phyloP scores from a whole-genome alignment of 1,140 invertebrate genomes.

The Drosophila punjabiensis region DNA sequence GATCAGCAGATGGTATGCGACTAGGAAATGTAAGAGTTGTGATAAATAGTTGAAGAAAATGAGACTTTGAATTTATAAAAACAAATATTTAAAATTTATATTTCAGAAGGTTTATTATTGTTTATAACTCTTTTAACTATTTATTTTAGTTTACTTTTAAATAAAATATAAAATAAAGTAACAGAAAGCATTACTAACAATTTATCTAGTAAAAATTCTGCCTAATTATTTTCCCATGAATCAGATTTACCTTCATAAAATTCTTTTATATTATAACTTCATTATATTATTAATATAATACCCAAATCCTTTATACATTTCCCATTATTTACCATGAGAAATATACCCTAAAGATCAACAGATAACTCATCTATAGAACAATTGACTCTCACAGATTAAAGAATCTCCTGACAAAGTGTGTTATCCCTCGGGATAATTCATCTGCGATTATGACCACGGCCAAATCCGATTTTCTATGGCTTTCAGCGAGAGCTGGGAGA shows the following conservation, averaged over 20 bases:
- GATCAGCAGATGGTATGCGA: conserved; percentile 1
- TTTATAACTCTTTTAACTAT: too few species aligned
- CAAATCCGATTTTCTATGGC: conserved; percentile 56
- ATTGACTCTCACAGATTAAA: not conserved
- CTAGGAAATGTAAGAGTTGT: too few species aligned
- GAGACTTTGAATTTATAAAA: not conserved
- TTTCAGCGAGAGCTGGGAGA: conserved; percentile 57
- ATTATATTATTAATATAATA: too few species aligned
- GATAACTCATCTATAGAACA: conserved; percentile 20
- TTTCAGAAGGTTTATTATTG: too few species aligned
- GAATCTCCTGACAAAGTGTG: conserved; percentile 1
- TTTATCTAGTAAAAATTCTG: too few species aligned
- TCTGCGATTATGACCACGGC: conserved; percentile 22
- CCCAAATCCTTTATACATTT: not conserved
- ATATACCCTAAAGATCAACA: not conserved
- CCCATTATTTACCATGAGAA: not conserved
- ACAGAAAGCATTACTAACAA: not conserved
- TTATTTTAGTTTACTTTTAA: not conserved
- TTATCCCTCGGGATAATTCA: conserved; percentile 29
- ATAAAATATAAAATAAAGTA: not conserved
- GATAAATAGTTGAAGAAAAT: not conserved
- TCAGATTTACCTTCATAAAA: not conserved
- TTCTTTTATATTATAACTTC: not conserved
- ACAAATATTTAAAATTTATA: too few species aligned
- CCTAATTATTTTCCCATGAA: not conserved